phyloP scores from a whole-genome alignment of 2,113 vertebrate genomes.

The Lichenostomus cassidix region DNA sequence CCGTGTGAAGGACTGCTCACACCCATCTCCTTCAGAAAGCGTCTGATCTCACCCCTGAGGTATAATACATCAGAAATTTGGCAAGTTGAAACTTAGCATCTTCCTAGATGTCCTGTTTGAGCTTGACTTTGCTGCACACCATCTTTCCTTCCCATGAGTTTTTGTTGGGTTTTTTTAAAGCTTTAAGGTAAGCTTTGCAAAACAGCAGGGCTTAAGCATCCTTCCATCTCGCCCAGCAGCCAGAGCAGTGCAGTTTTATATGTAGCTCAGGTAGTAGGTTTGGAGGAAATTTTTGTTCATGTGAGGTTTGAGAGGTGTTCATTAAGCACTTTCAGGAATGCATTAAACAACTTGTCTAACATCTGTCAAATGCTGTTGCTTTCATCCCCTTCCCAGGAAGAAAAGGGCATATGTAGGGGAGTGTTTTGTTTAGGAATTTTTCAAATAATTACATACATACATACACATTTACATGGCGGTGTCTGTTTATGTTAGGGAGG shows the following conservation, averaged over 20 bases:
- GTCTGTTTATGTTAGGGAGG: not conserved
- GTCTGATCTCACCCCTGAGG: not conserved
- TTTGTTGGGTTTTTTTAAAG: not conserved
- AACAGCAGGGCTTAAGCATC: not conserved
- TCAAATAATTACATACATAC: not conserved
- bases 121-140: not conserved
- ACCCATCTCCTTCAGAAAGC: not conserved
- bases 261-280: not conserved
- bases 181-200: not conserved
- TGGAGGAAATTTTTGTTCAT: not conserved
- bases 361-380: not conserved
- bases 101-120: not conserved
- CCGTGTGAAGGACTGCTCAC: not conserved
- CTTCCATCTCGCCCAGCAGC: not conserved
- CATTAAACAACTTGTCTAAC: not conserved
- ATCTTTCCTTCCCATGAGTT: not conserved
- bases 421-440: slow-evolving; percentile 36
- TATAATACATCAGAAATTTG: not conserved
- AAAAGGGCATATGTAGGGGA: not conserved
- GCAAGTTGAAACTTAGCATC: not conserved
- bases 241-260: not conserved
- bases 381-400: slow-evolving; percentile 18
- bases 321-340: not conserved
- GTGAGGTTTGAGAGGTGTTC: not conserved
- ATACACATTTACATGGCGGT: not conserved